Percentiles rank a stretch among this genome's conserved stretches.
Conservation (phyloP, 2,888 invertebrate species). For the Sphecodes monilicornis region DNA sequence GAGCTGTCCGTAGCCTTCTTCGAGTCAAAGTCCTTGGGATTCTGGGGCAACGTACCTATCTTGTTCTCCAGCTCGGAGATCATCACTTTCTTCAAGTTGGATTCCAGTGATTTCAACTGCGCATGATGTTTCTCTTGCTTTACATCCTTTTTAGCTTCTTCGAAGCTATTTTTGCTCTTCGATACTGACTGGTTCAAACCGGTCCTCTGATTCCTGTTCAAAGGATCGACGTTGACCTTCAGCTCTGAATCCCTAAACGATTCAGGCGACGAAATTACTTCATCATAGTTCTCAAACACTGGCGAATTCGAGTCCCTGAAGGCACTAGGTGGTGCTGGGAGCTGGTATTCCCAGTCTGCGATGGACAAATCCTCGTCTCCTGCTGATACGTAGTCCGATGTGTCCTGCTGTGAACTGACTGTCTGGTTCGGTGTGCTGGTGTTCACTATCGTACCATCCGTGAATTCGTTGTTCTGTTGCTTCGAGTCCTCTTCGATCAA, state of each 20-base stretch:
- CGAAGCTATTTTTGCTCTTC: no score
- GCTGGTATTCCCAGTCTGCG: slow-evolving; percentile 85
- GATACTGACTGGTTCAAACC: background rate
- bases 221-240: background rate
- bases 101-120: background rate
- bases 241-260: background rate
- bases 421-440: slow-evolving; percentile 60
- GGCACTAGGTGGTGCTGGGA: slow-evolving; percentile 87
- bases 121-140: background rate
- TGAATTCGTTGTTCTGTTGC: slow-evolving; percentile 5
- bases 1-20: slow-evolving; percentile 34
- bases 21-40: slow-evolving; percentile 57
- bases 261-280: slow-evolving; percentile 44
- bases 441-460: slow-evolving; percentile 1
- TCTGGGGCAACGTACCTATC: slow-evolving; percentile 68
- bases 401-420: slow-evolving; percentile 77
- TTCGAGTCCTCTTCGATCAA: background rate
- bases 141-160: background rate
- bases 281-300: slow-evolving; percentile 70
- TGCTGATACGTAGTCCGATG: slow-evolving; percentile 81
- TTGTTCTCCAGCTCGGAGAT: slow-evolving; percentile 78
- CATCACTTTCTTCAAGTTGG: slow-evolving; percentile 73
- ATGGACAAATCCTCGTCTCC: slow-evolving; percentile 75
- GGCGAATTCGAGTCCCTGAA: slow-evolving; percentile 84
- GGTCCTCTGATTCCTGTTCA: background rate